Evolutionary conservation across 2,888 invertebrate genomes (phyloP), one percentile per base, ranked within the genome.

Genomic region (Xiphydria camelus): DNA sequence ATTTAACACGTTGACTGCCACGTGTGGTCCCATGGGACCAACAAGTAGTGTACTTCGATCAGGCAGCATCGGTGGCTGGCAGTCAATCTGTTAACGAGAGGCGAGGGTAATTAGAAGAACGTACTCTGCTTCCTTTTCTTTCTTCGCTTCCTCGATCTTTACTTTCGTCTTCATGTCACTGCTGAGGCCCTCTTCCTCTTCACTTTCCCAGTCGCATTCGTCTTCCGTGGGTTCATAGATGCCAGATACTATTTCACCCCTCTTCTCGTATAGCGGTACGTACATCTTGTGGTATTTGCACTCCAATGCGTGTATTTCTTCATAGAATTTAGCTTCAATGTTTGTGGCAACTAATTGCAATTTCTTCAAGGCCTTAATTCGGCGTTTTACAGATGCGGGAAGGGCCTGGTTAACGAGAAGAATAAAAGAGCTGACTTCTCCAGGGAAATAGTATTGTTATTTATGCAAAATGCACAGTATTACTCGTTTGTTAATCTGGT

Each of bases 291-390:
- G 88, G 75, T 93, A 96, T 76, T 91, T 89, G 79, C 89, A 89
- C 78, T 99, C 98, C 39, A 99, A 81, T 15, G 86, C 85, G 71
- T 97, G 96, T 26, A 99, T 91, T 68, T 95, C 94, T 65, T 88
- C 86, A 77, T 95, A 97, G 78, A 98, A 95, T 69, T 93, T 86
- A 0, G 92, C 88, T 76, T 97, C 96, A 43, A 95, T 82, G 66
- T 91, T 85, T 4, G 90, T 89, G 35, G 88, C 85, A 62, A 90
- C 86, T 62, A 91, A 80, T 76, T 96, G 95, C 2, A 95, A 76
- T 55, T 91, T 87, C 71, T 95, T 92, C 43, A 96, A 78, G 1
- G 91, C 89, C 67, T 91, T 87, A 56, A 94, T 81, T 72, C 93
- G 80, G 63, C 89, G 79, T 73, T 90, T 91, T 23, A 95, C 89